Evolutionary conservation across 2,888 invertebrate genomes (phyloP), one percentile per base, ranked within the genome.

Genomic region (Lepidochitona cinerea): DNA sequence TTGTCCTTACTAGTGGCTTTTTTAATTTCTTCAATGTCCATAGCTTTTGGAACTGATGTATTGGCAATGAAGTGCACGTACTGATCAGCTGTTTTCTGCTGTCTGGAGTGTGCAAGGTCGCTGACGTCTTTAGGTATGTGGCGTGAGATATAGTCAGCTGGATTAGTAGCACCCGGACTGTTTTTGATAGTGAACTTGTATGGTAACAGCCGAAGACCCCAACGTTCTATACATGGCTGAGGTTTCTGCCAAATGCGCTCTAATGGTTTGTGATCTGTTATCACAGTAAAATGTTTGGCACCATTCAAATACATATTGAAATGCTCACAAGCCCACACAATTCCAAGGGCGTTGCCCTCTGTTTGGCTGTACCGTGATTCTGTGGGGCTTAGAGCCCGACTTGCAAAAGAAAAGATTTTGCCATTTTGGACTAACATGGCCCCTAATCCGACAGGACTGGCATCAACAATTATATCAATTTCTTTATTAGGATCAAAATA

Each of bases 211-310:
- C 77, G 36, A 35, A 83, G 71, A 23, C 71, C 72, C 78, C 78
- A 82, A 26, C 81, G 53, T 72, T 82, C 81, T 23, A 84, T 80
- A 6, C 82, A 72, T n/a, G 78, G 78, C 65, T 73, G 75, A 37
- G 70, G 67, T 9, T 71, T 79, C 23, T 69, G 12, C 68, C 53
- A 74, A 37, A 77, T 76, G 1, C 18, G 72, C 29, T 71, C 72
- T n/a, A 84, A 49, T 9, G 81, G 81, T 52, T 80, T 78, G 74
- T 83, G 83, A 65, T 83, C 81, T 18, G 79, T 83, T 26, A 80
- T 14, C 29, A 83, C 74, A 29, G 72, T 79, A 53, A 85, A 83
- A 12, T 70, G 53, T 65, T 70, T 71, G 14, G 72, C 77, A 59
- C 81, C 83, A 36, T 71, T 33, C 0, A 86, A 68, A 59, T 83